Conservation (phyloP, 2,888 invertebrate species). For the Nysson spinosus region DNA sequence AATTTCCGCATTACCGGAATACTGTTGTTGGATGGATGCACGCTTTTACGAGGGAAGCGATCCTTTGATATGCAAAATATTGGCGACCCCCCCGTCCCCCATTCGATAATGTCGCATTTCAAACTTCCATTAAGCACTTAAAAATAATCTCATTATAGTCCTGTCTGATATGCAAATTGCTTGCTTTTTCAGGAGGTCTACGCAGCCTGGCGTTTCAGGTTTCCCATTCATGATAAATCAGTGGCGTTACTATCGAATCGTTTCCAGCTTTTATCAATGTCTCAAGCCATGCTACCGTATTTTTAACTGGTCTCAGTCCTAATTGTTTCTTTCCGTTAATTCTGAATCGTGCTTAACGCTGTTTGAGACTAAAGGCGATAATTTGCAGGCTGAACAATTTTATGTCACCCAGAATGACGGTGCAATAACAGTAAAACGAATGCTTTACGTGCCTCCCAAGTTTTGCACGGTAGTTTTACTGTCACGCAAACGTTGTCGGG, state of each 20-base stretch:
- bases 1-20: constrained; percentile 32
- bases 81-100: constrained; percentile 53
- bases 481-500: constrained; percentile 19
- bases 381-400: background rate
- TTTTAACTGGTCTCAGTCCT: too few relatives aligned
- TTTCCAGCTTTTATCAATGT: background rate
- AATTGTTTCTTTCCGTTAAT: too few relatives aligned
- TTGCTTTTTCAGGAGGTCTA: constrained; percentile 43
- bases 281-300: too few relatives aligned
- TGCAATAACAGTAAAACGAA: constrained; percentile 1
- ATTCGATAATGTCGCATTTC: constrained; percentile 68
- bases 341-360: too few relatives aligned
- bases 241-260: background rate
- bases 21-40: constrained; percentile 31
- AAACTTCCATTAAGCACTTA: constrained; percentile 73
- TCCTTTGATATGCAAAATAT: constrained; percentile 71
- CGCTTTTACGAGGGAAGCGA: constrained; percentile 46
- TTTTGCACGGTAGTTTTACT: constrained; percentile 6
- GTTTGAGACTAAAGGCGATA: too few relatives aligned
- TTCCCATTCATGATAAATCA: constrained; percentile 1
- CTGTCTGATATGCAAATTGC: constrained; percentile 64
- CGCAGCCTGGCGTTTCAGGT: constrained; percentile 3
- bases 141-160: constrained; percentile 67
- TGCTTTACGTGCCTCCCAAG: background rate
- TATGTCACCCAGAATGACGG: background rate